These are phyloP conservation scores for Parthenolecanium corni DNA, from an alignment of 2,888 invertebrate species.

Conservation along the genomic window DNA sequence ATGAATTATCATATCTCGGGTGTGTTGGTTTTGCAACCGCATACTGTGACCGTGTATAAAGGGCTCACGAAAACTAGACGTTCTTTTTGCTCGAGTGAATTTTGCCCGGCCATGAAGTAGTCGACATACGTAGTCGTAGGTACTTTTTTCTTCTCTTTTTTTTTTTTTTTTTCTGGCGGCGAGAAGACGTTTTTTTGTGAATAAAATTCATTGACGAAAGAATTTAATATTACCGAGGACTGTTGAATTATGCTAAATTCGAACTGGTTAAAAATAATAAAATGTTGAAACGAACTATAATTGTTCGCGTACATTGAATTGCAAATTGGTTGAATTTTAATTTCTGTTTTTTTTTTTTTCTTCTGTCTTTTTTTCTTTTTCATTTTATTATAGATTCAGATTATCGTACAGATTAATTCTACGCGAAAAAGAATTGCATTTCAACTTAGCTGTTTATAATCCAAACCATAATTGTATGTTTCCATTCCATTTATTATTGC, in stretches of 20 bases:
- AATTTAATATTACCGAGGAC: slow-evolving; percentile 38
- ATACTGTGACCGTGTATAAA: too few relatives aligned
- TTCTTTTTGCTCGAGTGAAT: too few relatives aligned
- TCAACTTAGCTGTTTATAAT: slow-evolving; percentile 86
- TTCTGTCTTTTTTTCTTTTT: too few relatives aligned
- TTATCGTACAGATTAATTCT: slow-evolving; percentile 84
- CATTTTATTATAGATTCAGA: slow-evolving; percentile 57
- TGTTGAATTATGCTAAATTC: slow-evolving; percentile 50
- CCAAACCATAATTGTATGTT: slow-evolving; percentile 76
- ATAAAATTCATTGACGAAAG: background rate
- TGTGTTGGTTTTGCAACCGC: too few relatives aligned
- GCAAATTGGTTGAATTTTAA: background rate
- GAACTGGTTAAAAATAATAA: slow-evolving; percentile 62
- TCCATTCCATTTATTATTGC: slow-evolving; percentile 82
- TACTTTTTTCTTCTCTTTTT: slow-evolving; percentile 73
- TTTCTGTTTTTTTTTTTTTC: background rate
- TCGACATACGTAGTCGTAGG: background rate
- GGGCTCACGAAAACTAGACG: too few relatives aligned
- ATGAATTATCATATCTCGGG: too few relatives aligned
- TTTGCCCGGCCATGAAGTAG: too few relatives aligned
- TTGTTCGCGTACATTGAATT: slow-evolving; percentile 46
- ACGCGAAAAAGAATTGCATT: slow-evolving; percentile 81
- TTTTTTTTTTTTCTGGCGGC: too few relatives aligned
- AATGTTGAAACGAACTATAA: slow-evolving; percentile 45
- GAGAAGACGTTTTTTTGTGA: too few relatives aligned